Base-by-base conservation (phyloP, 2,797 vertebrate species). In the Pantherophis vulpinus region DNA sequence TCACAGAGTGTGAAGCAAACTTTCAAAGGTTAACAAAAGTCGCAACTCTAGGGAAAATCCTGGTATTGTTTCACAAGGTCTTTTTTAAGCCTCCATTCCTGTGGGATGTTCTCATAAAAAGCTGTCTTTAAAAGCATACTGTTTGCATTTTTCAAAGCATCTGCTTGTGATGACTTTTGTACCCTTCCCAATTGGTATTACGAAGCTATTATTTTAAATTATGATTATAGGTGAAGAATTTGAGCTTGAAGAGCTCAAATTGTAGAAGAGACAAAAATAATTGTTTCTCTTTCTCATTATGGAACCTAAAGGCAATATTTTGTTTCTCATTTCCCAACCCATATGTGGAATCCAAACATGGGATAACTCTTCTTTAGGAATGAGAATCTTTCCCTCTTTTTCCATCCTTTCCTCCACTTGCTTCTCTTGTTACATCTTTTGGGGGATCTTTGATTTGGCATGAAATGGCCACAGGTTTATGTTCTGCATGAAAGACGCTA, bases 1-100 rank as follows among this genome's bases (percentile, higher is more conserved):
- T 58, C 42, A 18, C 70, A 60, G 29, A 89, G 37, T 9, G 61
- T 63, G 56, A 61, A 61, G 11, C 86, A 60, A 79, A 20, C 37
- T 58, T 83, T 54, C 66, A 88, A 74, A 92, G 61, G 54, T 74
- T 92, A 92, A 92, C 56, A 88, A 87, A 89, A 92, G 70, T 86
- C 70, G 32, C 18, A 89, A 58, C 92, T 88, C 18, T 89, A 5
- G 56, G 55, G 11, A 79, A 86, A 60, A 61, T 89, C 42, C 27
- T 60, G 66, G 79, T 61, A 54, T 74, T 29, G 60, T 89, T 83
- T 60, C 29, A 89, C 55, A 42, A n/a, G n/a, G 10, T 27, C 32
- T 25, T 89, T 47, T 83, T 54, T 14, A 74, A 83, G 66, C 60
- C 18, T 37, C 59, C 5, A 20, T 56, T 90, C 88, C 51, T n/a